Base-by-base conservation (phyloP, 2,888 invertebrate species). In the Doris montereyensis region DNA sequence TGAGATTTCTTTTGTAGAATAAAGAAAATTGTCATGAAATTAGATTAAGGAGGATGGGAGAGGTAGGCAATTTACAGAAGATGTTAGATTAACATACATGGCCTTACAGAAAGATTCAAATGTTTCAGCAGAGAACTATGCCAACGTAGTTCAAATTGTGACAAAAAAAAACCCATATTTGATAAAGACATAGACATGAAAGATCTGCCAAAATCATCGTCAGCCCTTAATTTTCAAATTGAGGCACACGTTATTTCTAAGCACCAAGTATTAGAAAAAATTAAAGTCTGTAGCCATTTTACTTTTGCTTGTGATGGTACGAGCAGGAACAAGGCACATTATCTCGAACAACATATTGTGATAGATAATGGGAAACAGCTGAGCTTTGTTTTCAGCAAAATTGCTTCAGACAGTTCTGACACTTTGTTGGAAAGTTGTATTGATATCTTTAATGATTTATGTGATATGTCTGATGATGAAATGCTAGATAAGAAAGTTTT, bases 161-260 rank as follows among this genome's bases (percentile, higher is more conserved):
- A 3, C 67, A 13, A 67, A n/a, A n/a, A n/a, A n/a, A n/a, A 28
- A 17, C 67, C 24, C 17, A 2, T 67, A 26, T 67, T 67, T 28
- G 28, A 67, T 8, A 67, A 13, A 26, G 67, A 67, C 8, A 24
- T 67, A 26, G 4, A 2, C 4, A 30, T 26, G 24, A 26, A 67
- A 67, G 67, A 67, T 67, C 28, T 67, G 67, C 67, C 67, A 24
- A 26, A 8, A n/a, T 28, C 67, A 26, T 26, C 67, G 28, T 67
- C 28, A 26, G 67, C 67, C 28, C 2, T 67, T 8, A 67, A 67
- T 67, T 67, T 67, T 28, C 24, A 26, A 28, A 26, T 8, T 67
- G 67, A 67, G 28, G 67, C 26, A 13, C 67, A 26, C 4, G 67
- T 26, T 8, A 26, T 67, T 26, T 21, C 67, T 26, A 67, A 67